These are phyloP conservation scores for Misgurnus anguillicaudatus DNA, from an alignment of 2,113 vertebrate species.

Conservation along the genomic window DNA sequence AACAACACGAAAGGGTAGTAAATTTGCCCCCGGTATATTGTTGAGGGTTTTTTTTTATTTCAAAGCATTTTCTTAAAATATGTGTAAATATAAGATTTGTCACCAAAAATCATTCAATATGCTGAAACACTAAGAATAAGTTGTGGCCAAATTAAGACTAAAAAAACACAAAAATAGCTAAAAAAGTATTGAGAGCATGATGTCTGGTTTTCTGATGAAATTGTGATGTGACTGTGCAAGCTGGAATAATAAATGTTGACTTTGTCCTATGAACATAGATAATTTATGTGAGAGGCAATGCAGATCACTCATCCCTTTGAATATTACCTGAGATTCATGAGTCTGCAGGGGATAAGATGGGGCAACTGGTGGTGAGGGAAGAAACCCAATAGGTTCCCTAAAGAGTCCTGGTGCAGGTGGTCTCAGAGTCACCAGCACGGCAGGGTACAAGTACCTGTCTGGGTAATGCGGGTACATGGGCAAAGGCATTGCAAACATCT, in stretches of 20 bases:
- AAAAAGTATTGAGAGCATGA: background rate
- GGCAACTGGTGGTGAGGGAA: constrained; percentile 22
- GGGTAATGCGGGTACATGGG: constrained; percentile 41
- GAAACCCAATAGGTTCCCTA: constrained; percentile 21
- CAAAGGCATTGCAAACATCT: constrained; percentile 13
- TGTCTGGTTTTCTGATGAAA: background rate
- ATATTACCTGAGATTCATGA: constrained; percentile 45
- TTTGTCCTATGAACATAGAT: background rate
- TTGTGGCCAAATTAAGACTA: no score
- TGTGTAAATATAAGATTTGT: no score
- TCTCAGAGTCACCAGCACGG: constrained; percentile 47
- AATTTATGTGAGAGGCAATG: background rate
- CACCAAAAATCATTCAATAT: no score
- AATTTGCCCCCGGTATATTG: no score
- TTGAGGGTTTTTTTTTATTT: no score
- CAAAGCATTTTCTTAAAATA: no score
- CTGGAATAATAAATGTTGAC: background rate
- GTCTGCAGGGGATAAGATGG: constrained; percentile 21
- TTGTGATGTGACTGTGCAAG: background rate
- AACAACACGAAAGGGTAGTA: no score
- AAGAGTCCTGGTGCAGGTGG: constrained; percentile 8
- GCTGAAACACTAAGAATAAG: no score
- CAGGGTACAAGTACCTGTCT: constrained; percentile 24
- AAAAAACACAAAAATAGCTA: no score
- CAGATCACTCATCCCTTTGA: background rate